Percentiles rank a stretch among this genome's conserved stretches.
phyloP scores from a whole-genome alignment of 2,113 vertebrate species.

The Pseudonaja textilis region DNA sequence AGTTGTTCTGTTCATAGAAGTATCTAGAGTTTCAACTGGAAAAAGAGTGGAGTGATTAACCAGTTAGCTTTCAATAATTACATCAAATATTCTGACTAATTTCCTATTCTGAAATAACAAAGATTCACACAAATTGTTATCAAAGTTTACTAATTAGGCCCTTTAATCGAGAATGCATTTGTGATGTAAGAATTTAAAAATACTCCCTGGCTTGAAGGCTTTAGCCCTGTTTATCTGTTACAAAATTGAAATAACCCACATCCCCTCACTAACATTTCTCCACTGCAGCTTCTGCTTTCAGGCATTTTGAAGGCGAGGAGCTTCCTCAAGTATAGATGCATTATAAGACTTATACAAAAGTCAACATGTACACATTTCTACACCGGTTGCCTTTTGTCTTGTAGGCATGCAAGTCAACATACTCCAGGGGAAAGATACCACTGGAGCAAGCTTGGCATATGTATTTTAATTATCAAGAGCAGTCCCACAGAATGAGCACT shows the following conservation, averaged over 20 bases:
- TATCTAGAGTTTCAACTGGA: neutral
- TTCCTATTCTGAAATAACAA: neutral
- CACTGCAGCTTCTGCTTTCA: conserved; percentile 11
- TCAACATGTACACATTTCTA: neutral
- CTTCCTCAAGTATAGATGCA: neutral
- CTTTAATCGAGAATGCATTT: neutral
- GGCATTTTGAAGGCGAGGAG: neutral
- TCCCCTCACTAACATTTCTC: neutral
- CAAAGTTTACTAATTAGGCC: neutral
- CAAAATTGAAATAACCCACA: neutral
- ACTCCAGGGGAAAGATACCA: neutral
- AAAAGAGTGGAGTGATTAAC: too few relatives aligned
- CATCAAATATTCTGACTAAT: neutral
- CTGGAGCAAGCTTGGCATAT: neutral
- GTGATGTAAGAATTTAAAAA: neutral
- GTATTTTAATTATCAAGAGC: neutral
- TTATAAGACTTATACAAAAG: neutral
- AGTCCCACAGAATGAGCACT: neutral
- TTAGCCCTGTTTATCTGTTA: neutral
- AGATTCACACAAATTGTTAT: neutral
- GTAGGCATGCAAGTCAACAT: neutral
- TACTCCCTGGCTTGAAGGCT: neutral
- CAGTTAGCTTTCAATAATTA: neutral
- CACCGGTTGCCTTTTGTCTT: neutral
- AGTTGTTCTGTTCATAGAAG: neutral